Conservation (phyloP, 2,888 invertebrate genomes). For the Rhamnusium bicolor region DNA sequence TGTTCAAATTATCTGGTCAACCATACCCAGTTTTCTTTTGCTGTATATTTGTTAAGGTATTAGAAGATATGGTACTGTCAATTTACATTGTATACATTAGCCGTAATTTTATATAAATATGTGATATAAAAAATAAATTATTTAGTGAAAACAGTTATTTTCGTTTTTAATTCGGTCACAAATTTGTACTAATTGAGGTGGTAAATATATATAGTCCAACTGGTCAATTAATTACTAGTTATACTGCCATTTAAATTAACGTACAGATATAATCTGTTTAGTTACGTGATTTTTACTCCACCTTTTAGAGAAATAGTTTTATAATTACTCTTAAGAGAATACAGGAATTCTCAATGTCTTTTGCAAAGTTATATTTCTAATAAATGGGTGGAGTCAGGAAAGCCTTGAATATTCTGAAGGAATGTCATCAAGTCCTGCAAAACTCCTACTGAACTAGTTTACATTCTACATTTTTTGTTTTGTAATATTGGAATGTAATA, state of each 20-base stretch:
- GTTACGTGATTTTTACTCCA: slow-evolving; percentile 35
- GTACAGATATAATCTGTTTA: neutral
- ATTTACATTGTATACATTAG: slow-evolving; percentile 6
- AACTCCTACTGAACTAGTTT: slow-evolving; percentile 59
- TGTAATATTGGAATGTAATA: slow-evolving; percentile 25
- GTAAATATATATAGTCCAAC: too few species aligned
- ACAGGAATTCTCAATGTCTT: slow-evolving; percentile 50
- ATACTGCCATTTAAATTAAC: slow-evolving; percentile 14
- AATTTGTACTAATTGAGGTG: neutral
- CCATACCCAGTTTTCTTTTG: neutral
- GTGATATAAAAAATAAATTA: slow-evolving; percentile 23
- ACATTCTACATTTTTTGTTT: slow-evolving; percentile 43
- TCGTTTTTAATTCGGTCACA: neutral
- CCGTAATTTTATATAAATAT: slow-evolving; percentile 18
- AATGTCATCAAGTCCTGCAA: slow-evolving; percentile 51
- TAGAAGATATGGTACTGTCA: neutral
- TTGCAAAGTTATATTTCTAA: slow-evolving; percentile 40
- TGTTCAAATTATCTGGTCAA: neutral
- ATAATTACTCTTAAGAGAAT: slow-evolving; percentile 44
- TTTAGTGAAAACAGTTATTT: slow-evolving; percentile 12
- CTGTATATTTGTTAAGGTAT: neutral
- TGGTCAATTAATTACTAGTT: too few species aligned
- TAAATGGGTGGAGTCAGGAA: slow-evolving; percentile 63
- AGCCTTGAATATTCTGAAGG: slow-evolving; percentile 60
- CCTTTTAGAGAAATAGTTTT: slow-evolving; percentile 48